Evolutionary conservation across 2,888 invertebrate genomes (phyloP).

Genomic region (Emmelina monodactyla): DNA sequence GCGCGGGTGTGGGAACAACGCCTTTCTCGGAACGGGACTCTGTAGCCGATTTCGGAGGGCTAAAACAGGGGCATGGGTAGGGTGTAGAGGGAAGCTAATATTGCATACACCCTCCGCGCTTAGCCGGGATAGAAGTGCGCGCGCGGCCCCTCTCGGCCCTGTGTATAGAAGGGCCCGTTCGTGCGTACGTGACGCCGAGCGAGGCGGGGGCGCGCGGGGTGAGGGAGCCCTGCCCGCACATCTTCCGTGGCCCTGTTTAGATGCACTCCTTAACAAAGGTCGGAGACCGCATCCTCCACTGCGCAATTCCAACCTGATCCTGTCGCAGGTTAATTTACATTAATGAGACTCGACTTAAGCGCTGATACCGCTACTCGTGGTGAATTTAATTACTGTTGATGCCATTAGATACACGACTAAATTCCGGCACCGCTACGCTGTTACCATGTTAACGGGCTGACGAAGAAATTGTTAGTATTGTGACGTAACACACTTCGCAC

Average conservation of each 20-base stretch:
- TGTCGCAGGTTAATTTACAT: conserved; percentile 29
- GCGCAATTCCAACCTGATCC: conserved; percentile 20
- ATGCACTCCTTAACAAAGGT: conserved; percentile 39
- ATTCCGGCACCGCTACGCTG: too few relatives aligned
- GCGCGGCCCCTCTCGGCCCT: conserved; percentile 37
- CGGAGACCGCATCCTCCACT: conserved; percentile 32
- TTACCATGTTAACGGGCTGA: too few relatives aligned
- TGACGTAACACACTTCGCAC: too few relatives aligned
- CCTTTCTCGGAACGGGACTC: too few relatives aligned
- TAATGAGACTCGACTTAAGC: too few relatives aligned
- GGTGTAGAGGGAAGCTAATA: conserved; percentile 31
- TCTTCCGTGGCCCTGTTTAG: conserved; percentile 28
- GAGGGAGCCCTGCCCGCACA: conserved; percentile 34
- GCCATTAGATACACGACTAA: too few relatives aligned
- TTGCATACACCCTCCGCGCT: conserved; percentile 54
- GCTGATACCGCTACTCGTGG: too few relatives aligned
- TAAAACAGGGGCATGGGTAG: conserved; percentile 13
- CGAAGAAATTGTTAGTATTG: too few relatives aligned
- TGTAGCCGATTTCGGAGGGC: conserved; percentile 23
- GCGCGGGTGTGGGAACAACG: too few relatives aligned
- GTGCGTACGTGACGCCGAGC: conserved; percentile 46
- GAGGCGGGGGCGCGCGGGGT: conserved; percentile 25
- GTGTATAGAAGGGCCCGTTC: conserved; percentile 25
- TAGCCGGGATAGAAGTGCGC: conserved; percentile 46
- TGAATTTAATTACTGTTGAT: too few relatives aligned